Percentiles rank a stretch among this genome's conserved stretches.
phyloP scores from a whole-genome alignment of 1,140 invertebrate species.

The Melitaea cinxia region DNA sequence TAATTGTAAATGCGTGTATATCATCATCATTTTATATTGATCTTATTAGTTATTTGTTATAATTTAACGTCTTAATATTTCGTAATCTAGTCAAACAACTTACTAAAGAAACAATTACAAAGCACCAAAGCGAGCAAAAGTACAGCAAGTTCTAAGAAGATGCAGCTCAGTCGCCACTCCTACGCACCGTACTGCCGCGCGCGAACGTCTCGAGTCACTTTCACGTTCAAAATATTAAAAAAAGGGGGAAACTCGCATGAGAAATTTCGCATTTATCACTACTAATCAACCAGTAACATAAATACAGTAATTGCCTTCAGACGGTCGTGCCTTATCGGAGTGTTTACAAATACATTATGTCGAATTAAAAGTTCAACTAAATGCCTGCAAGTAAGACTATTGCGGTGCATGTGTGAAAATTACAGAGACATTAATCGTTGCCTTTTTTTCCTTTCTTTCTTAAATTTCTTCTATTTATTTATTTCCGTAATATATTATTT shows the following conservation, averaged over 20 bases:
- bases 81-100: not conserved
- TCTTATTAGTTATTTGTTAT: not conserved
- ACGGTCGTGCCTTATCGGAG: slow-evolving; percentile 44
- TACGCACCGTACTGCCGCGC: slow-evolving; percentile 52
- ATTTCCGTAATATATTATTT: slow-evolving; percentile 38
- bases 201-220: slow-evolving; percentile 68
- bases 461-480: not conserved
- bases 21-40: no score
- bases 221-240: slow-evolving; percentile 68
- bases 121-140: slow-evolving; percentile 13
- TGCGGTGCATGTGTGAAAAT: slow-evolving; percentile 43
- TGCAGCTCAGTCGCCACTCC: slow-evolving; percentile 45
- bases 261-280: slow-evolving; percentile 60
- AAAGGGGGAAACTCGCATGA: slow-evolving; percentile 58
- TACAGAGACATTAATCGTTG: slow-evolving; percentile 35
- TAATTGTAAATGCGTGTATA: no score
- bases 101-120: not conserved
- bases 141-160: slow-evolving; percentile 12
- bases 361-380: slow-evolving; percentile 48
- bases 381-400: slow-evolving; percentile 12
- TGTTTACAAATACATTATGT: slow-evolving; percentile 70
- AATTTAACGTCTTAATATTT: not conserved
- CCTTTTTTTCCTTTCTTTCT: slow-evolving; percentile 43
- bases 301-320: slow-evolving; percentile 46
- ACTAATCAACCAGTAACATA: slow-evolving; percentile 53